phyloP scores from a whole-genome alignment of 2,888 invertebrate genomes.

The Minunthozetes semirufus region DNA sequence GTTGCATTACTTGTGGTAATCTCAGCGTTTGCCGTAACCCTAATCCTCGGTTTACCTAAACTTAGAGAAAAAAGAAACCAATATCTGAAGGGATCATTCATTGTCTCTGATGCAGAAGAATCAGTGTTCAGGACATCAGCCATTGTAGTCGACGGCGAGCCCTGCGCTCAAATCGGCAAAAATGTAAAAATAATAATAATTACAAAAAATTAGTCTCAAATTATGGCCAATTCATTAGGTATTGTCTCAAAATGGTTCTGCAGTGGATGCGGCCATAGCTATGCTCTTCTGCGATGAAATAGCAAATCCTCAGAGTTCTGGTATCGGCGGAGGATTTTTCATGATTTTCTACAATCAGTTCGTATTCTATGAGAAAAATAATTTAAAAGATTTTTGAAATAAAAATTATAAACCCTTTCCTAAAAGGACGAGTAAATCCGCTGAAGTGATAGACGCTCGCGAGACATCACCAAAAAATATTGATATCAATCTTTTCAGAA shows the following conservation, averaged over 20 bases:
- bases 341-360: slow-evolving; percentile 66
- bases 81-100: slow-evolving; percentile 38
- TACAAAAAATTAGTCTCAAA: too few relatives aligned
- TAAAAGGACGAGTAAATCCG: slow-evolving; percentile 53
- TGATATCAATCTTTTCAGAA: slow-evolving; percentile 60
- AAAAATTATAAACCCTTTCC: not conserved
- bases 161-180: slow-evolving; percentile 68
- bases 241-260: slow-evolving; percentile 48
- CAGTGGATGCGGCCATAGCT: slow-evolving; percentile 79
- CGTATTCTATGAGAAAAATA: not conserved
- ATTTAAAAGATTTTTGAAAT: not conserved
- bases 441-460: slow-evolving; percentile 64
- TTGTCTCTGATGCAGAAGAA: slow-evolving; percentile 32
- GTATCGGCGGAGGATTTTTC: slow-evolving; percentile 81
- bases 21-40: slow-evolving; percentile 37
- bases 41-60: slow-evolving; percentile 41
- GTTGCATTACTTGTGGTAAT: slow-evolving; percentile 37
- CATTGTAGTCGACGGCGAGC: slow-evolving; percentile 65
- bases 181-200: slow-evolving; percentile 51
- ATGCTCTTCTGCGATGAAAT: slow-evolving; percentile 77
- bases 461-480: slow-evolving; percentile 63
- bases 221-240: slow-evolving; percentile 46
- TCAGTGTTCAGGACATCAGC: slow-evolving; percentile 49
- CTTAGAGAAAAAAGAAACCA: slow-evolving; percentile 36
- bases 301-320: slow-evolving; percentile 74